These are phyloP conservation scores for Cranoglanis bouderius DNA, from an alignment of 2,113 vertebrate species.

Conservation along the genomic window DNA sequence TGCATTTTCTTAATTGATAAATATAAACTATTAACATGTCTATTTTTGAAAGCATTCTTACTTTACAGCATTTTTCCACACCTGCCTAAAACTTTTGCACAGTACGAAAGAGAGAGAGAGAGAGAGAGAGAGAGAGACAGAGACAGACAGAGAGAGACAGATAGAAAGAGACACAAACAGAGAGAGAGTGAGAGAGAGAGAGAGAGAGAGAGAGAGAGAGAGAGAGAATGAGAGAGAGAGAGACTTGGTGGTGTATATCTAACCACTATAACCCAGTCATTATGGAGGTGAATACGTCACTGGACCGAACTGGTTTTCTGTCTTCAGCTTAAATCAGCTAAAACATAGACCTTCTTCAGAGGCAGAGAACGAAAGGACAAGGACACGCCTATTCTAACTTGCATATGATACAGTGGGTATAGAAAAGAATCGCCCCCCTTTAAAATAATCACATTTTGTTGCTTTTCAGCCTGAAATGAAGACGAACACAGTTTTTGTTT, in stretches of 20 bases:
- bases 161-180: background rate
- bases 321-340: background rate
- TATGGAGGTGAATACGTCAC: background rate
- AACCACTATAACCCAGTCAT: background rate
- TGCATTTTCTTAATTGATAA: too few species aligned
- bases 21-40: too few species aligned
- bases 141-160: background rate
- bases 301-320: background rate
- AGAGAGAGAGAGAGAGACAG: background rate
- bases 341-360: background rate
- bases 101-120: background rate
- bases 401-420: background rate
- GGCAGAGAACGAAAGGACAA: background rate
- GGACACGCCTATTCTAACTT: background rate
- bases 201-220: background rate
- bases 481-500: too few species aligned
- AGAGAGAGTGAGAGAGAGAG: background rate
- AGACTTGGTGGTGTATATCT: background rate
- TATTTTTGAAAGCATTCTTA: too few species aligned
- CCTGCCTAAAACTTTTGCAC: too few species aligned
- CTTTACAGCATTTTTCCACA: too few species aligned
- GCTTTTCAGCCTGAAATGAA: too few species aligned
- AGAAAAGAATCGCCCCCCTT: too few species aligned
- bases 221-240: background rate
- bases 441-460: too few species aligned